Conservation (phyloP, 2,113 vertebrate species). For the Oreochromis niloticus region DNA sequence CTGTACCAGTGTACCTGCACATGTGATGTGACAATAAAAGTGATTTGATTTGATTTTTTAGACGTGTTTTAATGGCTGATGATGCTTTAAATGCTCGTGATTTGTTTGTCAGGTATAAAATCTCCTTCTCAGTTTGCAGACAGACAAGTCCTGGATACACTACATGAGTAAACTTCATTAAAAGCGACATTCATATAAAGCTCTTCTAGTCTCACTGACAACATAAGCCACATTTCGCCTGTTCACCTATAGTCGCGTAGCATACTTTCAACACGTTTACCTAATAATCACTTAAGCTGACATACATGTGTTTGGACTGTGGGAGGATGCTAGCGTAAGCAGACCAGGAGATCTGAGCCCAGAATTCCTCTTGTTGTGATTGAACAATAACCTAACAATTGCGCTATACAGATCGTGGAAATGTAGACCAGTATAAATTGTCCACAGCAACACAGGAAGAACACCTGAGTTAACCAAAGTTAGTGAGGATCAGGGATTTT, state of each 20-base stretch:
- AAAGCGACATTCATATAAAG: background rate
- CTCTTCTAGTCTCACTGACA: background rate
- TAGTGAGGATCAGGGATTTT: background rate
- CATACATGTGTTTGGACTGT: background rate
- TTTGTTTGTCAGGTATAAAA: background rate
- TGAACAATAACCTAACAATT: background rate
- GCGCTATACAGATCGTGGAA: background rate
- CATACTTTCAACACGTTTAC: background rate
- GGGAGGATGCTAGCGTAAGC: background rate
- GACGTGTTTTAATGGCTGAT: background rate
- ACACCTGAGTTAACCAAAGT: background rate
- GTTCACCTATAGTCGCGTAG: background rate
- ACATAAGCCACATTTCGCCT: background rate
- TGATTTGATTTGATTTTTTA: background rate
- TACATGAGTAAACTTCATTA: background rate
- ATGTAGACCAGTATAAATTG: background rate
- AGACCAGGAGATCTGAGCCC: background rate
- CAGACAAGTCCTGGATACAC: background rate
- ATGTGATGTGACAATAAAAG: too few relatives aligned
- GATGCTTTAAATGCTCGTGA: background rate
- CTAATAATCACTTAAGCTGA: background rate
- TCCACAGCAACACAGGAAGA: background rate
- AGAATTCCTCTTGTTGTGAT: background rate
- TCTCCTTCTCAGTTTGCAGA: fast-evolving
- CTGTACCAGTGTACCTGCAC: too few relatives aligned